A percentile compares a stretch with the other conserved stretches of the same genome.
Conservation (phyloP, 2,797 vertebrate genomes). For the Peromyscus melanophrys region DNA sequence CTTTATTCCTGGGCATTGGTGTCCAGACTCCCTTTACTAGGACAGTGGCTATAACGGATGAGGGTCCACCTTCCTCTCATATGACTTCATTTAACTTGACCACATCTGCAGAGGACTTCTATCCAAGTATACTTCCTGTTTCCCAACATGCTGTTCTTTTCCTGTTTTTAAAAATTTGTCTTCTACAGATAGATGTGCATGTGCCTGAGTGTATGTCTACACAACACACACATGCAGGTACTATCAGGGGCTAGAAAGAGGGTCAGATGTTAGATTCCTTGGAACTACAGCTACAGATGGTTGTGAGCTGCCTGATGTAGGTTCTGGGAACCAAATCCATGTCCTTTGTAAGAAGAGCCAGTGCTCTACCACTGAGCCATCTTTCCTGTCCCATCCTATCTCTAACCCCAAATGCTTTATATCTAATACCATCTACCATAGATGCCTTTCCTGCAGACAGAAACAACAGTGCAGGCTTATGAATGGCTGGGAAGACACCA, state of each 20-base stretch:
- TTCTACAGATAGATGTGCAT: not conserved
- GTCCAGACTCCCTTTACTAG: not conserved
- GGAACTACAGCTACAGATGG: not conserved
- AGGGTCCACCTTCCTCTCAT: not conserved
- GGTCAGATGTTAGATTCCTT: not conserved
- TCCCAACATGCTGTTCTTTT: not conserved
- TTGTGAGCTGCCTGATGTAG: not conserved
- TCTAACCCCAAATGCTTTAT: not conserved
- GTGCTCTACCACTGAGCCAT: not conserved
- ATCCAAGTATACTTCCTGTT: not conserved
- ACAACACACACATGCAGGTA: not conserved
- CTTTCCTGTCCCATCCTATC: not conserved
- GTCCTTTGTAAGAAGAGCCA: not conserved
- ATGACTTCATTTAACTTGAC: not conserved
- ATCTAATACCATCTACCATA: not conserved
- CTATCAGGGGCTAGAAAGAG: not conserved
- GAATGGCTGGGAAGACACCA: too few relatives aligned
- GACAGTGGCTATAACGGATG: too few relatives aligned
- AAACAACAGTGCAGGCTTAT: not conserved
- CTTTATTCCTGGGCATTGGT: not conserved
- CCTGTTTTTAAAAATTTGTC: not conserved
- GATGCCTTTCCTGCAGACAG: rapidly evolving
- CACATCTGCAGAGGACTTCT: not conserved
- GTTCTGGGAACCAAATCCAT: not conserved
- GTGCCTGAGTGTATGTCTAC: not conserved